Conservation (phyloP, 2,888 invertebrate species). For the Operophtera brumata region DNA sequence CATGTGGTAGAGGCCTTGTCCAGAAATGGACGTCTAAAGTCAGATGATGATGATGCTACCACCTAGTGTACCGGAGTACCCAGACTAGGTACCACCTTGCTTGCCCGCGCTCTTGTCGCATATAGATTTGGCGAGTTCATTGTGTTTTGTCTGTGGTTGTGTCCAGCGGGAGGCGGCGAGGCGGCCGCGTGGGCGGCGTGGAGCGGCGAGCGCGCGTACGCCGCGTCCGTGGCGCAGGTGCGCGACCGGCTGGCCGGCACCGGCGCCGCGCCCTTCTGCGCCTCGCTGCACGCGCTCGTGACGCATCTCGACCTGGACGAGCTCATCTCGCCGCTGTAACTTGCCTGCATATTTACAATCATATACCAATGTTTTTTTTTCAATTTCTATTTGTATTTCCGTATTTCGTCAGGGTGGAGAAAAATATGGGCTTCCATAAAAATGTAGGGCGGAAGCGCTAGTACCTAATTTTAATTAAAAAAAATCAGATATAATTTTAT, state of each 20-base stretch:
- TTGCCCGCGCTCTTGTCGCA: no score
- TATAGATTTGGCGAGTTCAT: background rate
- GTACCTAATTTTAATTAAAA: no score
- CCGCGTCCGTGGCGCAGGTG: constrained; percentile 58
- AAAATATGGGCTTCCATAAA: no score
- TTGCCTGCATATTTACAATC: background rate
- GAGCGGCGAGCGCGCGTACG: constrained; percentile 62
- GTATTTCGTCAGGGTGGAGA: no score
- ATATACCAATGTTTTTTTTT: background rate
- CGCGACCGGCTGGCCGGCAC: constrained; percentile 55
- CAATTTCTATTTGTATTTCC: no score
- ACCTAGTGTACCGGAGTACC: no score
- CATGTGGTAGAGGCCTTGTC: no score
- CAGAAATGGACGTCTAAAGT: no score
- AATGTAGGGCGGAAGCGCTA: no score
- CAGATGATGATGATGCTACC: no score
- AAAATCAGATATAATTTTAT: no score
- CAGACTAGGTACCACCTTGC: no score
- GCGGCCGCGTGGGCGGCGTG: constrained; percentile 71
- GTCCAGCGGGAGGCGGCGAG: constrained; percentile 58
- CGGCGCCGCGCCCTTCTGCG: constrained; percentile 83
- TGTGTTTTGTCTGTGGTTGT: background rate
- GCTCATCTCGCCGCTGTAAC: constrained; percentile 50
- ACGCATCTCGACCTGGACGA: constrained; percentile 87
- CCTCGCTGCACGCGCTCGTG: constrained; percentile 83